Conservation (phyloP, 2,797 vertebrate species). For the Amazona ochrocephala region DNA sequence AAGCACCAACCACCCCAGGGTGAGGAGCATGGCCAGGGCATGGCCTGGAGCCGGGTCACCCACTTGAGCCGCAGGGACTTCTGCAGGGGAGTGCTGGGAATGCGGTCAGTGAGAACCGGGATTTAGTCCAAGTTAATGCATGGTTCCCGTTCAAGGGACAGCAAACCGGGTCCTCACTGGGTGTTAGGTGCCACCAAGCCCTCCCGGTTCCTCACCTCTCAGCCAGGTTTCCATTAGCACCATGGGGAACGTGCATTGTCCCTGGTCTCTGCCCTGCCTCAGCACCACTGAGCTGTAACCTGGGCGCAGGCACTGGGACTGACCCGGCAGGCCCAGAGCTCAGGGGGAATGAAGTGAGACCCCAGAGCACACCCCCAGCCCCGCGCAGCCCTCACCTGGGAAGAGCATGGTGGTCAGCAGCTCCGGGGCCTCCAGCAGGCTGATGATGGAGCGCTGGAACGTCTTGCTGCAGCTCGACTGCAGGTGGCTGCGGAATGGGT, state of each 20-base stretch:
- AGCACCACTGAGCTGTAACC: neutral
- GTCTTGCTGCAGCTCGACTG: constrained; percentile 89
- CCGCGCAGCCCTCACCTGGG: constrained; percentile 80
- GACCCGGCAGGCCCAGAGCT: neutral
- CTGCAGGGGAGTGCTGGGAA: neutral
- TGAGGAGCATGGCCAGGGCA: neutral
- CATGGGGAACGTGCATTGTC: rapidly evolving
- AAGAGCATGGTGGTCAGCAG: constrained; percentile 92
- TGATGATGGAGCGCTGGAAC: constrained; percentile 89
- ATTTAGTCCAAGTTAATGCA: neutral
- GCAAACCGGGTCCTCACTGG: neutral
- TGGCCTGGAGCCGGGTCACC: neutral
- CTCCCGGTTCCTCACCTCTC: neutral
- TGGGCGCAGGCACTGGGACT: neutral
- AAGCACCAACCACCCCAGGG: rapidly evolving
- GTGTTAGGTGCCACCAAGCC: neutral
- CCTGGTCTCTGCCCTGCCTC: neutral
- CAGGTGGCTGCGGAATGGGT: constrained; percentile 81
- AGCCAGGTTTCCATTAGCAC: rapidly evolving
- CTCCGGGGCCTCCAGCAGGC: constrained; percentile 90
- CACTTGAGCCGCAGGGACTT: rapidly evolving
- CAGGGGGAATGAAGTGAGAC: neutral
- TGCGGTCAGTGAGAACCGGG: rapidly evolving
- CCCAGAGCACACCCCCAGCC: neutral
- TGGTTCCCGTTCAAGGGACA: neutral